Evolutionary conservation across 2,797 vertebrate species (phyloP).

Genomic region (Spondyliosoma cantharus): DNA sequence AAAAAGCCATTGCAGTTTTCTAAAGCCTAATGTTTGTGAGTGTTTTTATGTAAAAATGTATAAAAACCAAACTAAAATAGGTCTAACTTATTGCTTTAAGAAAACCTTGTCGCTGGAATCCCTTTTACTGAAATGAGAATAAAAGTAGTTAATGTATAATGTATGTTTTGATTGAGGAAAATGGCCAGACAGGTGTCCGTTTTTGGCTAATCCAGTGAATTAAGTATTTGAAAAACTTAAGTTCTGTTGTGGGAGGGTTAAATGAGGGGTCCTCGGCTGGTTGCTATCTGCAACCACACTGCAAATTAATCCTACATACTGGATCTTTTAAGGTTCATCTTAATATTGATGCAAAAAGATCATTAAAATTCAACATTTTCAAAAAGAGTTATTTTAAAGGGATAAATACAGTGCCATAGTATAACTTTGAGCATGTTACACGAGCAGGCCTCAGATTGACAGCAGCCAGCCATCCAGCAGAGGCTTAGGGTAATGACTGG

Average conservation of each 20-base stretch:
- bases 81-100: too few species aligned
- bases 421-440: slow-evolving; percentile 22
- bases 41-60: neutral
- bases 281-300: too few species aligned
- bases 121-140: neutral
- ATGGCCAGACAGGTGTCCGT: neutral
- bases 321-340: too few species aligned
- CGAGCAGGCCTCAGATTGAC: slow-evolving; percentile 39
- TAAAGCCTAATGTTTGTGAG: too few species aligned
- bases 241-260: too few species aligned
- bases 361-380: neutral
- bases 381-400: neutral
- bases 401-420: neutral
- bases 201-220: neutral
- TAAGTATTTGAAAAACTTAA: neutral
- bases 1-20: neutral
- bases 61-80: neutral
- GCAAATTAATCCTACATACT: too few species aligned
- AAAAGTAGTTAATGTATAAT: neutral
- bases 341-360: neutral
- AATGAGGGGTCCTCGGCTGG: too few species aligned
- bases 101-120: neutral
- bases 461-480: slow-evolving; percentile 55
- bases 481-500: slow-evolving; percentile 68
- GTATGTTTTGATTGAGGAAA: neutral